Percentiles rank a stretch among this genome's conserved stretches.
phyloP scores from a whole-genome alignment of 2,888 invertebrate species.

The Cheilosia vulpina region DNA sequence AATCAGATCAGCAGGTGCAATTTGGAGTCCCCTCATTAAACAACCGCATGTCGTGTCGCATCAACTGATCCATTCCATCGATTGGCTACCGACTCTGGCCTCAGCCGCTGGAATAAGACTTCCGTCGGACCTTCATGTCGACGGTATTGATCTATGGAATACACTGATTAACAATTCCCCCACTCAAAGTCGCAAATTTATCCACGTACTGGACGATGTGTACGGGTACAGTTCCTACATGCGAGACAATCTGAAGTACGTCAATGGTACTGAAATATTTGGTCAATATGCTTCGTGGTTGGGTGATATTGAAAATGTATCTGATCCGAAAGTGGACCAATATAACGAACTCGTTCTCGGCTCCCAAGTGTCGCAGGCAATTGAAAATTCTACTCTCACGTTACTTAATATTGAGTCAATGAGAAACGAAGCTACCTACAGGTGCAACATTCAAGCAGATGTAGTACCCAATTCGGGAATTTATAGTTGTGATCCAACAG shows the following conservation, averaged over 20 bases:
- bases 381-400: not conserved
- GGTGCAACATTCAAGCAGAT: conserved; percentile 58
- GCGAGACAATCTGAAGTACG: conserved; percentile 79
- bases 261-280: conserved; percentile 80
- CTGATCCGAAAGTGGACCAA: conserved; percentile 77
- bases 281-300: conserved; percentile 80
- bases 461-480: conserved; percentile 34
- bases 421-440: conserved; percentile 77
- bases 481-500: conserved; percentile 79
- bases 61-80: conserved; percentile 90
- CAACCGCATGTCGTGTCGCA: conserved; percentile 86
- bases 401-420: conserved; percentile 76
- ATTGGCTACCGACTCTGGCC: conserved; percentile 92
- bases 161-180: conserved; percentile 84
- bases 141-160: conserved; percentile 89
- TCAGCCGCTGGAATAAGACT: conserved; percentile 79
- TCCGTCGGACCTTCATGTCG: conserved; percentile 83
- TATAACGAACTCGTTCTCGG: conserved; percentile 79
- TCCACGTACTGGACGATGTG: conserved; percentile 89
- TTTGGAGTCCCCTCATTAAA: conserved; percentile 88
- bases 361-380: conserved; percentile 78
- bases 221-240: conserved; percentile 82
- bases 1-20: conserved; percentile 89
- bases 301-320: conserved; percentile 77
- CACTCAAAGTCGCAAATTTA: conserved; percentile 77